A percentile compares a stretch with the other conserved stretches of the same genome.
Conservation (phyloP, 2,888 invertebrate species). For the Pteria penguin region DNA sequence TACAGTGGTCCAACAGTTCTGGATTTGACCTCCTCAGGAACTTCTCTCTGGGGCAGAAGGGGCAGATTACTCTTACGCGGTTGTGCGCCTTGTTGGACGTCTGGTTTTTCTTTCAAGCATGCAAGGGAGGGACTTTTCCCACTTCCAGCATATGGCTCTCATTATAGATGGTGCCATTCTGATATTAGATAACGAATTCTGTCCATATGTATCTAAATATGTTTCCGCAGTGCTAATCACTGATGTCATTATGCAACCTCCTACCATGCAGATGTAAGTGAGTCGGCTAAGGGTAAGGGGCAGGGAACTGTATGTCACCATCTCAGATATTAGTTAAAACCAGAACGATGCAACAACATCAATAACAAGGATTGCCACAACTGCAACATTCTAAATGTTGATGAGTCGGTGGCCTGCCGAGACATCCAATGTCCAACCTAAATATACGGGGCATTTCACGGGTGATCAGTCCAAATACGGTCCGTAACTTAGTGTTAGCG, state of each 20-base stretch:
- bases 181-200: background rate
- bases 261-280: too few relatives aligned
- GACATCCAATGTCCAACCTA: background rate
- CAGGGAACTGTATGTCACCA: too few relatives aligned
- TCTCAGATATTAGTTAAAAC: too few relatives aligned
- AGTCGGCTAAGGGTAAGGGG: too few relatives aligned
- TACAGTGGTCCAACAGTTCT: too few relatives aligned
- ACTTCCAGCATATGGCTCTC: constrained; percentile 2
- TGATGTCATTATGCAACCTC: too few relatives aligned
- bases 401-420: background rate
- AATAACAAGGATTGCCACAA: too few relatives aligned
- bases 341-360: too few relatives aligned
- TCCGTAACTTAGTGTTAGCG: background rate
- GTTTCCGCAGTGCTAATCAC: too few relatives aligned
- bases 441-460: background rate
- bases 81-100: background rate
- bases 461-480: background rate
- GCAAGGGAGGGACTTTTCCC: background rate
- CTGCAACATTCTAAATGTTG: too few relatives aligned
- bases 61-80: background rate
- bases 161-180: background rate
- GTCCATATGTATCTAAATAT: too few relatives aligned
- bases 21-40: background rate
- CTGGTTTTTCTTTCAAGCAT: constrained; percentile 3
- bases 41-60: background rate